phyloP scores from a whole-genome alignment of 2,797 vertebrate genomes.

The Mus spretus region DNA sequence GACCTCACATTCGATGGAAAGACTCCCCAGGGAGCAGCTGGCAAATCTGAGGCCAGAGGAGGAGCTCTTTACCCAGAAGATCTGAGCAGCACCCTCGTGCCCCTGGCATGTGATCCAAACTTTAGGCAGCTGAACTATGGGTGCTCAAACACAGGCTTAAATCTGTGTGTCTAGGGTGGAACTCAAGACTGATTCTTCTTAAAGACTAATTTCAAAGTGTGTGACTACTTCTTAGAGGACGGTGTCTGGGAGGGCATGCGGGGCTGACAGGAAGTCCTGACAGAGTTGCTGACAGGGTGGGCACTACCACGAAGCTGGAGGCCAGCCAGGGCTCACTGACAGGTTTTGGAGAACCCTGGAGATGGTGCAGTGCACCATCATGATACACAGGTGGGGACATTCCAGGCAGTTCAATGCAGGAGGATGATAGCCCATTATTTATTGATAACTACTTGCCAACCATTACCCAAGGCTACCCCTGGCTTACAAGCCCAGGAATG shows the following conservation, averaged over 20 bases:
- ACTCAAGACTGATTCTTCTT: too few relatives aligned
- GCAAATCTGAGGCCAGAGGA: not conserved
- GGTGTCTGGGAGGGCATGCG: not conserved
- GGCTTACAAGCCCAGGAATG: not conserved
- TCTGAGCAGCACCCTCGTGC: too few relatives aligned
- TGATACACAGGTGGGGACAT: not conserved
- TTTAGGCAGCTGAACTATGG: too few relatives aligned
- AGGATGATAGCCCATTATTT: not conserved
- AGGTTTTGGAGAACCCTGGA: not conserved
- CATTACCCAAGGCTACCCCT: not conserved
- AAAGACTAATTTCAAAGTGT: too few relatives aligned
- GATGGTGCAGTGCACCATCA: not conserved
- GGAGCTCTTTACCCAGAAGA: not conserved
- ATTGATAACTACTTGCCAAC: not conserved
- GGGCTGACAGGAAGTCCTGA: not conserved
- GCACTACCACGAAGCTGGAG: not conserved
- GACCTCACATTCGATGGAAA: conserved; percentile 1
- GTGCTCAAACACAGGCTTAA: too few relatives aligned
- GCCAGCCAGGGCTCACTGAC: not conserved
- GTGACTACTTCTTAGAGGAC: not conserved
- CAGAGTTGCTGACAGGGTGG: not conserved
- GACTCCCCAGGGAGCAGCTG: conserved; percentile 4
- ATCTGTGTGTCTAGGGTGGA: too few relatives aligned
- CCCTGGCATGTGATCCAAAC: too few relatives aligned
- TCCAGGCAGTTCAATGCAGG: not conserved